Evolutionary conservation across 2,888 invertebrate genomes (phyloP), one percentile per base, ranked within the genome.

Genomic region (Polyploca ridens): DNA sequence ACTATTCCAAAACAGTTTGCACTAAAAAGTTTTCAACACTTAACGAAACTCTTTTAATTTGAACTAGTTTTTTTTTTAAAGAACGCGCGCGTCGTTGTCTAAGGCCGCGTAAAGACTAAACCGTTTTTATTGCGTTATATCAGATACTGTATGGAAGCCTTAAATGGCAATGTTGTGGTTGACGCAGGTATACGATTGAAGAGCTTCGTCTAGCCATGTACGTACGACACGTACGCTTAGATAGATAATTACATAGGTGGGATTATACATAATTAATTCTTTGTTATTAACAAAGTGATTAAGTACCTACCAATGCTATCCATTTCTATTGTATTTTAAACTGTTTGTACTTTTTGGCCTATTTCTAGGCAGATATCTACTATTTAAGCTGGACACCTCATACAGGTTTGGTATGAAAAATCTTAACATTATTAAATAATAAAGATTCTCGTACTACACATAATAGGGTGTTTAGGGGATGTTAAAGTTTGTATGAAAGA

Each of bases 61-160:
- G 27, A 27, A 27, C 27, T 27, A 27, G 27, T 27, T 1, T 46
- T 11, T 67, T 70, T 75, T 70, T 70, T 70, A 77, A 69, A 70
- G 74, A 72, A 71, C 87, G 84, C 90, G 88, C 83, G 82, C 82
- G 70, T 65, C 74, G 63, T 69, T 67, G 71, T 64, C 82, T 78
- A 83, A 76, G 68, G 85, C 77, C 85, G 88, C 88, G 83, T 74
- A 63, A 76, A 84, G 83, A 91, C 91, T 91, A 90, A 73, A 78
- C 63, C 69, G 64, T 69, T 46, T 46, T 46, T 67, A 77, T 72
- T 71, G 65, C 62, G 64, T 68, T 66, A 67, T 73, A 73, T 71
- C 72, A 74, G 73, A 74, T 76, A 77, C 70, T 71, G 72, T 71
- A 63, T 77, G 73, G 79, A 81, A 80, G 79, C 86, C 86, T 75